phyloP scores from a whole-genome alignment of 1,140 invertebrate species.

The Lepidurus apus region DNA sequence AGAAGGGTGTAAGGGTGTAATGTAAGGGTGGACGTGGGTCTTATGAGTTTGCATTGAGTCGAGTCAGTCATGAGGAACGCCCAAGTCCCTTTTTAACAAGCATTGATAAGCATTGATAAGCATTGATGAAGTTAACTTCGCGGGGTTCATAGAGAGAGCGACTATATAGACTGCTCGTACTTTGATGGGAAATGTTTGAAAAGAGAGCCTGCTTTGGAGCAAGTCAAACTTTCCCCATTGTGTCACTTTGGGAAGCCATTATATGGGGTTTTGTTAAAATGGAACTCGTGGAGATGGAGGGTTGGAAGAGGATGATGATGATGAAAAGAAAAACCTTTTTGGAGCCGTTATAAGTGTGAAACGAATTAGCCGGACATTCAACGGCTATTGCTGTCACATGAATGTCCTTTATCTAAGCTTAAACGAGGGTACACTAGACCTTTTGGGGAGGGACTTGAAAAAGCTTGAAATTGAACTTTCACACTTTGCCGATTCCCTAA shows the following conservation, averaged over 20 bases:
- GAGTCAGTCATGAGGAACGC: neutral
- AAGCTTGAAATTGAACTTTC: conserved; percentile 14
- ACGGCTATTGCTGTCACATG: conserved; percentile 21
- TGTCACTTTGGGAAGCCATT: neutral
- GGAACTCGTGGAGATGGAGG: neutral
- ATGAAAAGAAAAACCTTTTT: neutral
- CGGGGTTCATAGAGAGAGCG: too few species aligned
- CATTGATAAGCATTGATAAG: neutral
- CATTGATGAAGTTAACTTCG: conserved; percentile 15
- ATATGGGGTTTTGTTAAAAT: neutral
- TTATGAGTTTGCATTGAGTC: conserved; percentile 10
- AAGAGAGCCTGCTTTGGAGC: neutral
- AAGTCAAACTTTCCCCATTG: conserved; percentile 2
- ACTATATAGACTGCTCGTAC: neutral
- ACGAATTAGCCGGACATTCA: conserved; percentile 21
- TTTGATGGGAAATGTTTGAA: neutral
- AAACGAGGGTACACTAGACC: neutral
- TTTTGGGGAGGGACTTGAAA: neutral
- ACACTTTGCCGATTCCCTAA: neutral
- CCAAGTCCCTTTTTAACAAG: neutral
- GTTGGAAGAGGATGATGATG: neutral
- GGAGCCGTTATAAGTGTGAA: conserved; percentile 9
- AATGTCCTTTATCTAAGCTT: conserved; percentile 19
- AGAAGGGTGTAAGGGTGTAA: conserved; percentile 1
- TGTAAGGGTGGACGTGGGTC: neutral